A percentile compares a stretch with the other conserved stretches of the same genome.
phyloP scores from a whole-genome alignment of 1,140 invertebrate genomes.

The Andricus grossulariae region DNA sequence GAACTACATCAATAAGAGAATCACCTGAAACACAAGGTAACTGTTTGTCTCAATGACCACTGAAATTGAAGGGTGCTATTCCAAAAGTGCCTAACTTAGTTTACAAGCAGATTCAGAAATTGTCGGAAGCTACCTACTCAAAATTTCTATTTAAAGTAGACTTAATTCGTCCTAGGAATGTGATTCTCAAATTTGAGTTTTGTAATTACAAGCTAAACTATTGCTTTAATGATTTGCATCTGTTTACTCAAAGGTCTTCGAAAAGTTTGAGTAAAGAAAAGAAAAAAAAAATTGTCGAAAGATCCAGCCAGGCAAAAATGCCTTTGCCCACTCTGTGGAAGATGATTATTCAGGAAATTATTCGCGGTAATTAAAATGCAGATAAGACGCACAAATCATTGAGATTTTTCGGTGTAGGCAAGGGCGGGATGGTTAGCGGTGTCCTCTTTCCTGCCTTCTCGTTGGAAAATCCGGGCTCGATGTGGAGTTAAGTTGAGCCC shows the following conservation, averaged over 20 bases:
- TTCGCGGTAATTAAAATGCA: constrained; percentile 74
- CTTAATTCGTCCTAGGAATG: too few species aligned
- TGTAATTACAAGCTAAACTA: not conserved
- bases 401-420: constrained; percentile 61
- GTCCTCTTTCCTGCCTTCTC: constrained; percentile 45
- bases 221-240: not conserved
- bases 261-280: not conserved
- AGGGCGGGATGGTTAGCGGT: constrained; percentile 54
- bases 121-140: too few species aligned
- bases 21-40: not conserved
- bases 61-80: not conserved
- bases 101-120: too few species aligned
- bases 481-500: constrained; percentile 49
- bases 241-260: constrained; percentile 15
- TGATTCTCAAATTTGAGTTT: too few species aligned
- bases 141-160: too few species aligned
- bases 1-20: not conserved
- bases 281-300: not conserved
- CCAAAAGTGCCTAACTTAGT: too few species aligned
- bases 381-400: constrained; percentile 73
- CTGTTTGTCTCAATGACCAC: not conserved
- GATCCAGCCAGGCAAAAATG: not conserved
- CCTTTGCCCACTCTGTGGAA: constrained; percentile 32
- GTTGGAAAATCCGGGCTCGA: constrained; percentile 54
- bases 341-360: constrained; percentile 70